Percentiles rank a stretch among this genome's conserved stretches.
These are phyloP conservation scores for Laticauda laticaudata DNA, from an alignment of 2,113 vertebrate species.

Conservation along the genomic window DNA sequence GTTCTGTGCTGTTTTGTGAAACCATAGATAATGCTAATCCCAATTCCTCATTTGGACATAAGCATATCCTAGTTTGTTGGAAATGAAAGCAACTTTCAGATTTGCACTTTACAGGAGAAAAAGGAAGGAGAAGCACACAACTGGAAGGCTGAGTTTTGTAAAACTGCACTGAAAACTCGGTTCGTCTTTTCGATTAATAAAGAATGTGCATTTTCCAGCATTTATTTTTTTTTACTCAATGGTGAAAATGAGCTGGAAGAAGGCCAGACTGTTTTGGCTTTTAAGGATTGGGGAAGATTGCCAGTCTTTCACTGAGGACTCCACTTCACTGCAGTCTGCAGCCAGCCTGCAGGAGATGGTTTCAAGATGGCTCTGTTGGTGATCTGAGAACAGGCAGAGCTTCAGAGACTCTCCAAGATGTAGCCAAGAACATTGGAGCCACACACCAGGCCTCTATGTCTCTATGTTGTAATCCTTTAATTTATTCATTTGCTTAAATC, in stretches of 20 bases:
- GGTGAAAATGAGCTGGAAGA: not conserved
- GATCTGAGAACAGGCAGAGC: conserved; percentile 7
- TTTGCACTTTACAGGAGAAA: not conserved
- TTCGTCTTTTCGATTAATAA: not conserved
- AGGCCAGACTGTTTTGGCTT: not conserved
- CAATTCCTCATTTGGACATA: not conserved
- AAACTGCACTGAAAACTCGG: not conserved
- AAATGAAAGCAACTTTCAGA: not conserved
- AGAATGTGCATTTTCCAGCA: not conserved
- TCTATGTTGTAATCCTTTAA: not conserved
- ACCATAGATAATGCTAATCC: not conserved
- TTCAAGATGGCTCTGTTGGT: not conserved
- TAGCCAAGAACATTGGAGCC: not conserved
- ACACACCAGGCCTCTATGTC: not conserved
- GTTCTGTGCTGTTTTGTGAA: not conserved
- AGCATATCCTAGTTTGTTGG: not conserved
- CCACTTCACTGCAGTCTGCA: not conserved
- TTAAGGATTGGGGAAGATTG: not conserved
- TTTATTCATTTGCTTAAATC: not conserved
- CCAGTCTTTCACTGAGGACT: not conserved
- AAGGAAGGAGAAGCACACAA: not conserved
- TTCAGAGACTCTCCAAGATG: not conserved
- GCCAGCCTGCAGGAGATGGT: not conserved
- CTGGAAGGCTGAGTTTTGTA: not conserved
- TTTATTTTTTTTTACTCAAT: not conserved